These are phyloP conservation scores for Muscidifurax raptorellus DNA, from an alignment of 1,140 invertebrate species.

Conservation along the genomic window DNA sequence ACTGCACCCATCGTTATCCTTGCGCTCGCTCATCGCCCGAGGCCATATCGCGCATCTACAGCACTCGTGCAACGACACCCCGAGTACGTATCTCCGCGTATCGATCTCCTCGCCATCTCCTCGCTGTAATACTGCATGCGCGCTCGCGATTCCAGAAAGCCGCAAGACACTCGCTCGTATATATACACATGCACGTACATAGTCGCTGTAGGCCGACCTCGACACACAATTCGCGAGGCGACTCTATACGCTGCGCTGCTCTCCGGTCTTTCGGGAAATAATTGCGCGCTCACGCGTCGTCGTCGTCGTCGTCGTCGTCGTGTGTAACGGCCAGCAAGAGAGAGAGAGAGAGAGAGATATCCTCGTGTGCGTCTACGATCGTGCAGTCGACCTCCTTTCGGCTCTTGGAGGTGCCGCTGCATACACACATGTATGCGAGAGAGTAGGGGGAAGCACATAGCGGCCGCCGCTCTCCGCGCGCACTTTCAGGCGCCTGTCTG, in stretches of 20 bases:
- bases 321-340: slow-evolving; percentile 30
- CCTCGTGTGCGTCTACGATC: slow-evolving; percentile 46
- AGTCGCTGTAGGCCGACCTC: slow-evolving; percentile 39
- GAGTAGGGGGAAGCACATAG: neutral
- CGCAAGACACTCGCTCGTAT: slow-evolving; percentile 10
- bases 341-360: slow-evolving; percentile 9
- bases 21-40: neutral
- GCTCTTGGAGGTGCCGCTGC: slow-evolving; percentile 18
- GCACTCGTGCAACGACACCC: neutral
- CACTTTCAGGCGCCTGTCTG: slow-evolving; percentile 4
- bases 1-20: neutral
- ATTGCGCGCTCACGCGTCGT: slow-evolving; percentile 36
- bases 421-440: neutral
- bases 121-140: slow-evolving; percentile 7
- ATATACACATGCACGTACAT: neutral
- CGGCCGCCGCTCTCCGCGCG: neutral
- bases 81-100: neutral
- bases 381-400: slow-evolving; percentile 52
- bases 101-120: slow-evolving; percentile 29
- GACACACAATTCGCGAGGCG: slow-evolving; percentile 51
- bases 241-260: slow-evolving; percentile 19
- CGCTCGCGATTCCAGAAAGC: slow-evolving; percentile 39
- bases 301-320: neutral
- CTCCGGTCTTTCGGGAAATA: slow-evolving; percentile 52
- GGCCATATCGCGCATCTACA: neutral